Conservation (phyloP, 2,888 invertebrate species). For the Bombylius major region DNA sequence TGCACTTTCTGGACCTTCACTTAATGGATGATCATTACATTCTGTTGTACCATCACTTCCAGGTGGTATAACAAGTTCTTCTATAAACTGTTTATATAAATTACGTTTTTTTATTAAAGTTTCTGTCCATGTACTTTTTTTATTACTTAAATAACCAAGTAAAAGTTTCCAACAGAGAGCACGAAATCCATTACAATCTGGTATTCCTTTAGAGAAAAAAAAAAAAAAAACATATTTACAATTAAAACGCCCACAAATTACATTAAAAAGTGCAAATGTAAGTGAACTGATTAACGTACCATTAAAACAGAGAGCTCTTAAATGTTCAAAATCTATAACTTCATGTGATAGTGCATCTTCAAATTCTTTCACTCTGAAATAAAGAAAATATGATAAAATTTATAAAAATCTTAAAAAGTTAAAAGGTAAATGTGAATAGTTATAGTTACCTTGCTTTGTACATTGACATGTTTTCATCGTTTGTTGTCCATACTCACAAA, state of each 20-base stretch:
- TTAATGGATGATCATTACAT: constrained; percentile 72
- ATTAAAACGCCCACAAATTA: not conserved
- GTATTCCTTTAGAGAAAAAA: constrained; percentile 52
- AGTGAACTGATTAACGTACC: constrained; percentile 41
- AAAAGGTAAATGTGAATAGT: not conserved
- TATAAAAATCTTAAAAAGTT: not conserved
- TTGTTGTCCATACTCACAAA: no score
- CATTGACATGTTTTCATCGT: constrained; percentile 24
- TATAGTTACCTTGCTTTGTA: constrained; percentile 32
- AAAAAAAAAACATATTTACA: not conserved
- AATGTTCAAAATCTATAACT: constrained; percentile 52
- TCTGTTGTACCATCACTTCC: constrained; percentile 49
- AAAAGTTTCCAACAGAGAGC: constrained; percentile 81
- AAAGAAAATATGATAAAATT: not conserved
- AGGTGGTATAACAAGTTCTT: constrained; percentile 80
- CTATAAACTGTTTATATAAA: constrained; percentile 71
- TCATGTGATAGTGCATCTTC: constrained; percentile 58
- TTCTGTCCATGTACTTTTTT: constrained; percentile 52
- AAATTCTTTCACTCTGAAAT: constrained; percentile 66
- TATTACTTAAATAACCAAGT: constrained; percentile 68
- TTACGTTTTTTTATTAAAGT: constrained; percentile 62
- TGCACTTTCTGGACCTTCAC: constrained; percentile 84
- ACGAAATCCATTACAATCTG: constrained; percentile 72
- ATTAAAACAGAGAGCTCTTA: constrained; percentile 64
- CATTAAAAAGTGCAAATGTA: not conserved